These are phyloP conservation scores for Synanthedon myopaeformis DNA, from an alignment of 2,888 invertebrate genomes.

Conservation along the genomic window DNA sequence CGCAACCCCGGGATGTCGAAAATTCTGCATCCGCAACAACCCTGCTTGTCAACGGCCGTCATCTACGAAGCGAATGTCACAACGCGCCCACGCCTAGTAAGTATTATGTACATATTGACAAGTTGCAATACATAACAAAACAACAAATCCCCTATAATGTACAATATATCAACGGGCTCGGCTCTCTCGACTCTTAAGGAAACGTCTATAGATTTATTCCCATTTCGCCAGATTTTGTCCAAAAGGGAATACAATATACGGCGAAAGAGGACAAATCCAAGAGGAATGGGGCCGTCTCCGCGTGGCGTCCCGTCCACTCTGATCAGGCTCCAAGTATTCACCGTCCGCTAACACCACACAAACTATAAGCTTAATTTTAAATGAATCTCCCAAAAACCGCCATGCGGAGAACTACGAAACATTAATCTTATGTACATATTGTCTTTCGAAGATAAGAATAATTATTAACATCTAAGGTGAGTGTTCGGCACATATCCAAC, in stretches of 20 bases:
- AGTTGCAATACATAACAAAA: slow-evolving; percentile 53
- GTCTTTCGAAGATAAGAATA: slow-evolving; percentile 66
- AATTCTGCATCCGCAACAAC: too few relatives aligned
- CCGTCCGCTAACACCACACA: not conserved
- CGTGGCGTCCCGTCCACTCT: slow-evolving; percentile 28
- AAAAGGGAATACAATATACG: too few relatives aligned
- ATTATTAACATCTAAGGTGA: slow-evolving; percentile 44
- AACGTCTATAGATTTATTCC: slow-evolving; percentile 29
- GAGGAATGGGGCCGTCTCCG: slow-evolving; percentile 33
- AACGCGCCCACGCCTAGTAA: slow-evolving; percentile 35
- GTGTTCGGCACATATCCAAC: slow-evolving; percentile 5
- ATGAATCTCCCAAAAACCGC: slow-evolving; percentile 16
- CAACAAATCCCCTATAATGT: slow-evolving; percentile 51
- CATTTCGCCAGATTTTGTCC: too few relatives aligned
- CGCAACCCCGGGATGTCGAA: too few relatives aligned
- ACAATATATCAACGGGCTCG: slow-evolving; percentile 48
- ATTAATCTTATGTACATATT: slow-evolving; percentile 71
- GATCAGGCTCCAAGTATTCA: not conserved
- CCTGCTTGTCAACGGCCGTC: slow-evolving; percentile 15
- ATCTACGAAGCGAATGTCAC: slow-evolving; percentile 37
- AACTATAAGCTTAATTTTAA: slow-evolving; percentile 1
- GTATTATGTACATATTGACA: slow-evolving; percentile 57
- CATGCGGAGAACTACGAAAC: slow-evolving; percentile 57
- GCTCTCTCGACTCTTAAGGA: slow-evolving; percentile 34
- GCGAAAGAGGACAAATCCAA: too few relatives aligned